These are phyloP conservation scores for Xestia xanthographa DNA, from an alignment of 2,888 invertebrate genomes.

Conservation along the genomic window DNA sequence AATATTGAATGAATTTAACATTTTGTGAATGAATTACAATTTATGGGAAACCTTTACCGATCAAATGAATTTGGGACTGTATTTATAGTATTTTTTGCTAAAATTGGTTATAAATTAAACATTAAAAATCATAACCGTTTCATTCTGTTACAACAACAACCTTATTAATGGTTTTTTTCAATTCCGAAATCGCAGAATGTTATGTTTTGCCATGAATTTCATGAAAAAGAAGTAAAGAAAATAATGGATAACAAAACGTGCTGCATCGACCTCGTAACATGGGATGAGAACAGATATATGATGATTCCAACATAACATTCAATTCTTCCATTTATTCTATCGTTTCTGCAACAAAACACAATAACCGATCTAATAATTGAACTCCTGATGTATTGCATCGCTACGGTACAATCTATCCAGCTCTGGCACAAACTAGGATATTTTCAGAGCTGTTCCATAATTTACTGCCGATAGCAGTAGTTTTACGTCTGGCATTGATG, in stretches of 20 bases:
- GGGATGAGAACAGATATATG: too few species aligned
- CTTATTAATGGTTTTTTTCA: too few species aligned
- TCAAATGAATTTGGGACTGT: not conserved
- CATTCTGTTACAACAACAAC: not conserved
- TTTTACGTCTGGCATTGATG: conserved; percentile 35
- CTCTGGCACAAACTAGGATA: conserved; percentile 30
- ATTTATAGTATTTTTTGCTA: not conserved
- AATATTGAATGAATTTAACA: conserved; percentile 12
- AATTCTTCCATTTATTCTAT: not conserved
- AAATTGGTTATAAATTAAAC: not conserved
- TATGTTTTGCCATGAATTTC: not conserved
- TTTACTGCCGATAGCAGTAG: conserved; percentile 19
- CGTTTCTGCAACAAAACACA: not conserved
- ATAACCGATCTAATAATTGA: conserved; percentile 23
- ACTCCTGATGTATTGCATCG: conserved; percentile 11
- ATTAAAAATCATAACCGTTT: not conserved
- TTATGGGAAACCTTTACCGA: not conserved
- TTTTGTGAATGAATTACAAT: not conserved
- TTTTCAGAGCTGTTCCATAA: not conserved
- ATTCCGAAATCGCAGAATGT: too few species aligned
- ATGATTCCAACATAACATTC: not conserved
- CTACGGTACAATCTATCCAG: conserved; percentile 13
- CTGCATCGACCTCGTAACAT: not conserved
- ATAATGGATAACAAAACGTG: not conserved
- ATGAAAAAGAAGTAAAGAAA: not conserved